Conservation (phyloP, 2,797 vertebrate species). For the Poeciliopsis gracilis region DNA sequence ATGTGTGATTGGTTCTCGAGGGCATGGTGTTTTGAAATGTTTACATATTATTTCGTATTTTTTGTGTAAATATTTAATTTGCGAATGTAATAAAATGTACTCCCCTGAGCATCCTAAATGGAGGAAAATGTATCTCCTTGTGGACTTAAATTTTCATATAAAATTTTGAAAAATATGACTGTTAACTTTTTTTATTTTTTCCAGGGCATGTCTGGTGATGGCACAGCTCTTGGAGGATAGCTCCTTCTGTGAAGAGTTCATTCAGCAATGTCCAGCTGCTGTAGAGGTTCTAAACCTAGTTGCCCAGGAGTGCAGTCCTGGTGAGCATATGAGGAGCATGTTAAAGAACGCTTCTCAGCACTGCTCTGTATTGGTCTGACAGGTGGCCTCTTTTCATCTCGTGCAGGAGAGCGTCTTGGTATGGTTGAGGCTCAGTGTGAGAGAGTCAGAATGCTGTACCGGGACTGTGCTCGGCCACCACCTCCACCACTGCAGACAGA, state of each 20-base stretch:
- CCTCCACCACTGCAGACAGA: slow-evolving; percentile 95
- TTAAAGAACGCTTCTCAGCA: not conserved
- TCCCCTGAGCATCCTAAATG: not conserved
- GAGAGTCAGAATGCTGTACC: slow-evolving; percentile 94
- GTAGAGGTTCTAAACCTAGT: slow-evolving; percentile 97
- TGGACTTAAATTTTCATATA: not conserved
- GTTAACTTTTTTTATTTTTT: not conserved
- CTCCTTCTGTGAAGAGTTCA: slow-evolving; percentile 99
- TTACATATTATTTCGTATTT: not conserved
- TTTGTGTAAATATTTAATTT: not conserved
- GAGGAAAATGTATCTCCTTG: not conserved
- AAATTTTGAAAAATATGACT: not conserved
- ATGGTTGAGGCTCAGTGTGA: slow-evolving; percentile 97
- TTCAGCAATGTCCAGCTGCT: slow-evolving; percentile 97
- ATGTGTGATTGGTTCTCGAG: not conserved
- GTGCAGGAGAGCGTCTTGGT: slow-evolving; percentile 90
- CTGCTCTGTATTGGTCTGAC: slow-evolving; percentile 16
- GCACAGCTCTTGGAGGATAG: slow-evolving; percentile 98
- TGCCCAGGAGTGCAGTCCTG: slow-evolving; percentile 97
- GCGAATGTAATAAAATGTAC: not conserved
- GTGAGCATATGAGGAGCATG: slow-evolving; percentile 71
- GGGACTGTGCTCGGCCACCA: slow-evolving; percentile 95
- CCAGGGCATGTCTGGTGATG: slow-evolving; percentile 97
- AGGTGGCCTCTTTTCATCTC: slow-evolving; percentile 10
- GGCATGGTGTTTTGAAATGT: not conserved